Conservation (phyloP, 2,113 vertebrate species). For the Saimiri boliviensis region DNA sequence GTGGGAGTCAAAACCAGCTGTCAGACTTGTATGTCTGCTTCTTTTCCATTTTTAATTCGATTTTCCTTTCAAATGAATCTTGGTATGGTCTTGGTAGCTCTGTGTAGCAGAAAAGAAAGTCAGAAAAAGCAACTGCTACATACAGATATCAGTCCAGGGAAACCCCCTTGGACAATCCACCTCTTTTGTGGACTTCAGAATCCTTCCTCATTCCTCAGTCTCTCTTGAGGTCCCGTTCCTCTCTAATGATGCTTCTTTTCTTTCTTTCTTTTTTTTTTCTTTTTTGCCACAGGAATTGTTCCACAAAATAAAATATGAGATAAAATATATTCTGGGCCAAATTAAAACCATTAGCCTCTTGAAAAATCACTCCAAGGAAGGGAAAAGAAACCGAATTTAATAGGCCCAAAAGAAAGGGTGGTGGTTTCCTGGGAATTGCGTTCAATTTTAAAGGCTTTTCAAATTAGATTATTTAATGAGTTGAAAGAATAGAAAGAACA, state of each 20-base stretch:
- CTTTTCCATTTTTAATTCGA: slow-evolving; percentile 69
- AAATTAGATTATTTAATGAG: slow-evolving; percentile 59
- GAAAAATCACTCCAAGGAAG: not conserved
- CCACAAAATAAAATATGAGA: not conserved
- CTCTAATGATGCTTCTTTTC: not conserved
- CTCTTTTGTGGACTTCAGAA: not conserved
- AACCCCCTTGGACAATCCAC: not conserved
- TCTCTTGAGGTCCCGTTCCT: not conserved
- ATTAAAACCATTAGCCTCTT: slow-evolving; percentile 17
- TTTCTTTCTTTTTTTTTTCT: not conserved
- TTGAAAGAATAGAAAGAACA: slow-evolving; percentile 41
- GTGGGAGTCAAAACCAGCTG: slow-evolving; percentile 72
- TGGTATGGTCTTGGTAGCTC: not conserved
- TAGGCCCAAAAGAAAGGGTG: not conserved
- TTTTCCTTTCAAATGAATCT: slow-evolving; percentile 36
- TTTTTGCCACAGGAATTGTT: not conserved
- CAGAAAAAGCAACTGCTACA: not conserved
- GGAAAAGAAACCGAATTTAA: not conserved
- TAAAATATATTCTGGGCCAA: not conserved
- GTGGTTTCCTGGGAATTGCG: not conserved
- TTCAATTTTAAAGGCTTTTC: slow-evolving; percentile 40
- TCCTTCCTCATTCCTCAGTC: not conserved
- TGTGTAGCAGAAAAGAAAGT: not conserved
- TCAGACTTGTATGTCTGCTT: slow-evolving; percentile 70
- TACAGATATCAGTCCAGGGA: not conserved